Conservation (phyloP, 2,888 invertebrate genomes). For the Ptilodon capucinus region DNA sequence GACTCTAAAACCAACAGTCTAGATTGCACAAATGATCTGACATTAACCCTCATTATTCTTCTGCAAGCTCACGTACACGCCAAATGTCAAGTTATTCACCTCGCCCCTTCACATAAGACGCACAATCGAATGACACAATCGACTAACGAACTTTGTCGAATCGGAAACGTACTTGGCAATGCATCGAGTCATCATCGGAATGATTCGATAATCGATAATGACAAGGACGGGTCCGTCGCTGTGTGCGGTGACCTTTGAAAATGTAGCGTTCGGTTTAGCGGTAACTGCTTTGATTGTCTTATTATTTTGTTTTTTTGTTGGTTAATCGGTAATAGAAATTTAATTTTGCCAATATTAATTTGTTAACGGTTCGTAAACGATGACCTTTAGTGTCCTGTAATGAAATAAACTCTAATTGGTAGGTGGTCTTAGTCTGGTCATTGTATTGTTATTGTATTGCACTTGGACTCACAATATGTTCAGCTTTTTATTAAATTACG, state of each 20-base stretch:
- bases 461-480: background rate
- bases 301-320: slow-evolving; percentile 32
- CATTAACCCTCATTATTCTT: slow-evolving; percentile 74
- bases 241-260: slow-evolving; percentile 61
- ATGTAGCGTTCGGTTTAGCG: slow-evolving; percentile 36
- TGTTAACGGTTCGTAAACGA: background rate
- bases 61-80: slow-evolving; percentile 37
- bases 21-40: slow-evolving; percentile 72
- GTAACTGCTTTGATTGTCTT: slow-evolving; percentile 32
- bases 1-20: slow-evolving; percentile 71
- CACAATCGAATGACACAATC: slow-evolving; percentile 28
- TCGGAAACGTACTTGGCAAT: slow-evolving; percentile 47
- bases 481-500: background rate
- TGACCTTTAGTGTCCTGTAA: background rate
- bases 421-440: background rate
- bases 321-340: slow-evolving; percentile 13
- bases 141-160: slow-evolving; percentile 41
- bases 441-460: background rate
- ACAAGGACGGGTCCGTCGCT: slow-evolving; percentile 53
- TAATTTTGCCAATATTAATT: slow-evolving; percentile 5
- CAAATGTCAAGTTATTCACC: slow-evolving; percentile 33
- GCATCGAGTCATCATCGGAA: slow-evolving; percentile 57
- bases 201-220: slow-evolving; percentile 68
- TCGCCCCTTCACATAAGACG: slow-evolving; percentile 25
- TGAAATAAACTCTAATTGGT: background rate